phyloP scores from a whole-genome alignment of 2,113 vertebrate genomes.

The Ameiurus melas region DNA sequence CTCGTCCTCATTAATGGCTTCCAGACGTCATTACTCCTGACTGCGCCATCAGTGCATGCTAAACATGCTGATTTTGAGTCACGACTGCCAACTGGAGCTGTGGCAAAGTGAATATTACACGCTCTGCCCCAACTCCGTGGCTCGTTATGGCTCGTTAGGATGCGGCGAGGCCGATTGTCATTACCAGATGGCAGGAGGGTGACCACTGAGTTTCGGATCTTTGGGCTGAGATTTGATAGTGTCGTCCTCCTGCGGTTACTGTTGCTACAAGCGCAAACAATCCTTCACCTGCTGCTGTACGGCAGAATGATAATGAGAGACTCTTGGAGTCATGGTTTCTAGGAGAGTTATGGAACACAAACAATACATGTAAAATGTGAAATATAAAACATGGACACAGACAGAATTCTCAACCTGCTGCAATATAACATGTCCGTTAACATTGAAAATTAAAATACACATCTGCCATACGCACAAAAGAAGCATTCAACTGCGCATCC shows the following conservation, averaged over 20 bases:
- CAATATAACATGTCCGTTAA: constrained; percentile 23
- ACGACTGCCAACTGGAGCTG: constrained; percentile 29
- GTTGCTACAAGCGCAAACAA: constrained; percentile 39
- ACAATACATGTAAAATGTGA: constrained; percentile 17
- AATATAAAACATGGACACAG: neutral
- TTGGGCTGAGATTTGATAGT: constrained; percentile 38
- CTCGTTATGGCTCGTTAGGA: constrained; percentile 47
- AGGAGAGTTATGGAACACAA: constrained; percentile 1
- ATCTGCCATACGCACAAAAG: constrained; percentile 29
- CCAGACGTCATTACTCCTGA: constrained; percentile 39
- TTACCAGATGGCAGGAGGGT: constrained; percentile 50
- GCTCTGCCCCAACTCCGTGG: constrained; percentile 8
- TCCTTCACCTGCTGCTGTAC: constrained; percentile 47
- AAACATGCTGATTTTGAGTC: constrained; percentile 22
- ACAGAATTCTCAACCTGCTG: neutral
- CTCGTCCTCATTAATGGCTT: constrained; percentile 20
- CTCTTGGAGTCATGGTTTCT: neutral
- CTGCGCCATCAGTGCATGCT: constrained; percentile 11
- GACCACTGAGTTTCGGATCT: constrained; percentile 38
- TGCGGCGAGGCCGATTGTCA: constrained; percentile 25
- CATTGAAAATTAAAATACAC: constrained; percentile 29
- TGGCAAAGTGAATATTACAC: constrained; percentile 24
- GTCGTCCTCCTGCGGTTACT: constrained; percentile 27
- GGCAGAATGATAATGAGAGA: constrained; percentile 49
- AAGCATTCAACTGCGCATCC: neutral